phyloP scores from a whole-genome alignment of 2,113 vertebrate species.

The Caranx melampygus region DNA sequence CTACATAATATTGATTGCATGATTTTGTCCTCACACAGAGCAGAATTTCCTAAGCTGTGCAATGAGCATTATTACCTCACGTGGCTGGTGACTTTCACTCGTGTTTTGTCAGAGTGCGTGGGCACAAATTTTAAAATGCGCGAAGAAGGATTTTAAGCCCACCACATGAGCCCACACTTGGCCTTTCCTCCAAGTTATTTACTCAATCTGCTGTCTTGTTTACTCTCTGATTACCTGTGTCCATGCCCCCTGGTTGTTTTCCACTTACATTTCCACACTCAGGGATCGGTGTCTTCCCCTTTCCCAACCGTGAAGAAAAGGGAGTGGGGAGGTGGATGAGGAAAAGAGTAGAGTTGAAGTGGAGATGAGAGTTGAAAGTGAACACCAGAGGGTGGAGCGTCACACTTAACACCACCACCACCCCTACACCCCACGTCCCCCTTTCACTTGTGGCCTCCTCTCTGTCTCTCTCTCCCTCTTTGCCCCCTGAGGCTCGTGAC shows the following conservation, averaged over 20 bases:
- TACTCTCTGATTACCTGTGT: slow-evolving; percentile 63
- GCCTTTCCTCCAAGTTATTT: slow-evolving; percentile 61
- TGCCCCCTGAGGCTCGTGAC: slow-evolving; percentile 48
- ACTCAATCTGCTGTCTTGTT: slow-evolving; percentile 56
- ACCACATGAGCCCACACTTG: slow-evolving; percentile 32
- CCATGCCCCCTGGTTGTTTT: slow-evolving; percentile 69
- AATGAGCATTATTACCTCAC: neutral
- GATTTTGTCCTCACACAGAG: neutral
- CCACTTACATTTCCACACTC: slow-evolving; percentile 59
- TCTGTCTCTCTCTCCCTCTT: slow-evolving; percentile 32
- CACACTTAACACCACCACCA: slow-evolving; percentile 36
- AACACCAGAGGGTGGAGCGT: slow-evolving; percentile 63
- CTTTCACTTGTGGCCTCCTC: slow-evolving; percentile 27
- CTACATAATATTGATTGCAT: no score
- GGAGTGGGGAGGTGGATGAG: slow-evolving; percentile 32
- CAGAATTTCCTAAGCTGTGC: neutral
- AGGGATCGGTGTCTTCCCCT: slow-evolving; percentile 29
- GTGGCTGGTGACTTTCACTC: neutral
- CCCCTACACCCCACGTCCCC: neutral
- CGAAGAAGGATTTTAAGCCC: slow-evolving; percentile 40
- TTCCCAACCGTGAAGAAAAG: slow-evolving; percentile 42
- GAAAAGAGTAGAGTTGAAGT: slow-evolving; percentile 37
- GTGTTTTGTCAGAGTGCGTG: slow-evolving; percentile 14
- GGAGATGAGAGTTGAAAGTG: slow-evolving; percentile 69
- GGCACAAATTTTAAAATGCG: slow-evolving; percentile 26